Conservation (phyloP, 2,113 vertebrate species). For the Greenwoodochromis staneri region DNA sequence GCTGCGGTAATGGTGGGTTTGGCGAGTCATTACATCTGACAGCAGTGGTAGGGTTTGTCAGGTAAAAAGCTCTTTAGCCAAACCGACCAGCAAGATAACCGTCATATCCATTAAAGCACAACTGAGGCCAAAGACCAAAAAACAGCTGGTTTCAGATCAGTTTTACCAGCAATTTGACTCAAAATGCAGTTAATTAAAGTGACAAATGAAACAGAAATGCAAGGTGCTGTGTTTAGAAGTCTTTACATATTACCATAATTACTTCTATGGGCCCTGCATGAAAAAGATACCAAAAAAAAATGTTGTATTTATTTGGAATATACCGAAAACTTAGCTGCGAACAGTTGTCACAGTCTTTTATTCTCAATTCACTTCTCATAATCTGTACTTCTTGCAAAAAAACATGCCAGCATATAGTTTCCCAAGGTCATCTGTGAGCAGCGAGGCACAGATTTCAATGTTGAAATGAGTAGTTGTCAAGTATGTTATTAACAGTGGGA, state of each 20-base stretch:
- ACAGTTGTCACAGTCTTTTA: constrained; percentile 10
- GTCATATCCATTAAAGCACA: background rate
- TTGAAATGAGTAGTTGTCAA: constrained; percentile 41
- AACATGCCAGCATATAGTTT: background rate
- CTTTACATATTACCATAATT: background rate
- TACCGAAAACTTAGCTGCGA: background rate
- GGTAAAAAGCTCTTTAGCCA: background rate
- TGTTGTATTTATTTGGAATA: background rate
- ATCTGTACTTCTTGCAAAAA: constrained; percentile 25
- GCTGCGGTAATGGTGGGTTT: background rate
- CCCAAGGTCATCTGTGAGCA: constrained; percentile 54
- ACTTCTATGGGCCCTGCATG: background rate
- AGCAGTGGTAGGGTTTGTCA: background rate
- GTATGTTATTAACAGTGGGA: constrained; percentile 40
- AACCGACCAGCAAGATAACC: background rate
- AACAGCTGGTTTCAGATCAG: background rate
- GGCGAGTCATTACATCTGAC: background rate
- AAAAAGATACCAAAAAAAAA: background rate
- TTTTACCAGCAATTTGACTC: background rate
- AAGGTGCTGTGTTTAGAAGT: background rate
- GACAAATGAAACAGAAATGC: background rate
- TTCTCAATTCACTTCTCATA: constrained; percentile 17
- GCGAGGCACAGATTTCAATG: constrained; percentile 14
- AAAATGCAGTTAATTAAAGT: background rate
- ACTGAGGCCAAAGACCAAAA: background rate